These are phyloP conservation scores for Orussus abietinus DNA, from an alignment of 1,140 invertebrate species.

Conservation along the genomic window DNA sequence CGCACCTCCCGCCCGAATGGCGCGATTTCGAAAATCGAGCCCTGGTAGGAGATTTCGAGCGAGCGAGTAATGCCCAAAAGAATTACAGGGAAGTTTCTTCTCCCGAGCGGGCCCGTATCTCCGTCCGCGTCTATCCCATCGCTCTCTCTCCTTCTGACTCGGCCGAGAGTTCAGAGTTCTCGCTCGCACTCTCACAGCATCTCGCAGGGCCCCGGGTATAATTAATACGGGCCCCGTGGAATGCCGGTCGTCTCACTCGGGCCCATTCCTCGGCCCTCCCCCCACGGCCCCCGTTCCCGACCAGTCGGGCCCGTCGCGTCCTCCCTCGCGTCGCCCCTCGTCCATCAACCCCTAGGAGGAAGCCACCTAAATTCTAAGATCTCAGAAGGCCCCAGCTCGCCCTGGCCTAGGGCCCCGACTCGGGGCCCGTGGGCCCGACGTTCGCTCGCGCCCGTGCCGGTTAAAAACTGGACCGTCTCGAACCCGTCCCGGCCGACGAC, in stretches of 20 bases:
- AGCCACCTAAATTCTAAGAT: neutral
- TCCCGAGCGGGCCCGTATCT: too few species aligned
- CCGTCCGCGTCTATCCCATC: too few species aligned
- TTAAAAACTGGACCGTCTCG: too few species aligned
- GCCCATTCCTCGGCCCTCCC: conserved; percentile 20
- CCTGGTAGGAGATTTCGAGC: too few species aligned
- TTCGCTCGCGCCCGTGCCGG: too few species aligned
- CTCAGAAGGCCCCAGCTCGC: neutral
- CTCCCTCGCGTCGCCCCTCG: neutral
- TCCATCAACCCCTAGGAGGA: neutral
- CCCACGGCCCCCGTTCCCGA: conserved; percentile 14
- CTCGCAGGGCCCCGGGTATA: conserved; percentile 44
- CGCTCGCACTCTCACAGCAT: conserved; percentile 34
- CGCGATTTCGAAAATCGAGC: too few species aligned
- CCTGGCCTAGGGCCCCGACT: neutral
- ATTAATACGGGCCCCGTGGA: conserved; percentile 52
- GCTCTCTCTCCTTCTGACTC: conserved; percentile 3
- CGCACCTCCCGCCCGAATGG: too few species aligned
- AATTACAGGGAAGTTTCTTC: too few species aligned
- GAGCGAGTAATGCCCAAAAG: too few species aligned
- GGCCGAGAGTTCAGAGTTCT: conserved; percentile 18
- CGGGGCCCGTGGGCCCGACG: too few species aligned
- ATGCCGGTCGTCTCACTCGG: conserved; percentile 48
- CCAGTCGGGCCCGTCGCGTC: conserved; percentile 19
- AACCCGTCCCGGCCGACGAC: too few species aligned